Evolutionary conservation across 2,797 vertebrate species (phyloP).

Genomic region (Alfaro cultratus): DNA sequence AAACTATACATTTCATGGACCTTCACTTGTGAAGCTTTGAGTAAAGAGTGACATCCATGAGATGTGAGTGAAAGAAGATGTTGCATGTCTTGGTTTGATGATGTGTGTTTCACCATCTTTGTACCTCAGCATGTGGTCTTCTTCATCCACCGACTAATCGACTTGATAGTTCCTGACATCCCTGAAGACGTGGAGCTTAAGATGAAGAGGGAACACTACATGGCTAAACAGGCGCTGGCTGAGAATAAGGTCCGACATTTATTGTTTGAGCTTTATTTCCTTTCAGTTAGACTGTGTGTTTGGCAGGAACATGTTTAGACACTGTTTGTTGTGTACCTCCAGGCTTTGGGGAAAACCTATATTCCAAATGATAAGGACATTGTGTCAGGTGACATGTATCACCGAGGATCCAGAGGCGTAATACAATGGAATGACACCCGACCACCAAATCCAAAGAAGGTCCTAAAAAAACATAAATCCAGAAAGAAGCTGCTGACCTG

Average conservation of each 20-base stretch:
- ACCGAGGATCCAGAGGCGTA: constrained; percentile 3
- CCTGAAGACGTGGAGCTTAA: constrained; percentile 81
- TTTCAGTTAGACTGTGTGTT: not conserved
- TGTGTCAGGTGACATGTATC: not conserved
- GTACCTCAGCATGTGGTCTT: constrained; percentile 82
- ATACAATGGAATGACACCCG: not conserved
- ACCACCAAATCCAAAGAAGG: constrained; percentile 10
- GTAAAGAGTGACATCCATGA: not conserved
- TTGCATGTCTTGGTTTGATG: not conserved
- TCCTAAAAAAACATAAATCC: constrained; percentile 6
- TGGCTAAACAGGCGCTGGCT: constrained; percentile 82
- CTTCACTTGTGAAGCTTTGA: not conserved
- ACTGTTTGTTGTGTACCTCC: constrained; percentile 11
- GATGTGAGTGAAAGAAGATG: not conserved
- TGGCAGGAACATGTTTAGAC: not conserved
- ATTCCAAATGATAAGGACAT: constrained; percentile 8
- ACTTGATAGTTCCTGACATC: constrained; percentile 82
- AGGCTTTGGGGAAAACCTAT: constrained; percentile 43
- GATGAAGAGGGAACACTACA: constrained; percentile 82
- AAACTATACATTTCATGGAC: not conserved
- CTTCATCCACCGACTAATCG: constrained; percentile 76
- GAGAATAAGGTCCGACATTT: constrained; percentile 74
- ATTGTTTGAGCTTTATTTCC: not conserved
- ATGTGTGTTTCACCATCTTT: not conserved
- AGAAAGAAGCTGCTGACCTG: not conserved